Evolutionary conservation across 2,888 invertebrate genomes (phyloP), one percentile per base, ranked within the genome.

Genomic region (Sinhomidia bicolor): DNA sequence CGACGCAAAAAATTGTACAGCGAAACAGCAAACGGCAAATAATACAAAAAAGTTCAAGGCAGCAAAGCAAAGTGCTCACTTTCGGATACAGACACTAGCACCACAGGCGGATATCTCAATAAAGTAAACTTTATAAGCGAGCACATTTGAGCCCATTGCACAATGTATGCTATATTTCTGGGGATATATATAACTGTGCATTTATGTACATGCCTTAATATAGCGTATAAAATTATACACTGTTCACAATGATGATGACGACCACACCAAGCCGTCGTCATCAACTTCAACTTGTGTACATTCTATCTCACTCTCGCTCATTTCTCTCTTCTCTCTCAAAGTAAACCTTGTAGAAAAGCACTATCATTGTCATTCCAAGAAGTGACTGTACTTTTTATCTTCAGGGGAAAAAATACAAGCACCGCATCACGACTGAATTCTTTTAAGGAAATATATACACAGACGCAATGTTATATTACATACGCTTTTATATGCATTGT

Each of bases 351-450:
- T 74, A 60, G 23, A 44, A 62, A 85, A 65, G 60, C 62, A 79
- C 65, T 85, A 85, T 85, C 78, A 79, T 65, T 79, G 65, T 65
- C 85, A 79, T 79, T 79, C 85, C 29, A 14, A 62, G 76, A 79
- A 85, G 78, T 79, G 36, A 65, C 51, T 68, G 65, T 65, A 14
- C 62, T 74, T 85, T 47, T 47, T 29, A 54, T 57, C 54, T 65
- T 82, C 41, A 51, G 14, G 4, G 20, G 29, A 65, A 65, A 85
- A 65, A 85, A 10, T 7, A 41, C 41, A 26, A 62, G 10, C 20
- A 12, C 7, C 4, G 32, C 68, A 41, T 65, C 78, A 79, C 79
- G 78, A 65, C 12, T 85, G 65, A 79, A 62, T 79, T 85, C 85
- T 79, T 60, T 85, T 76, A 26, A 47, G 12, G 47, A 74, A 74